phyloP scores from a whole-genome alignment of 1,140 invertebrate genomes.

The Conopomorpha cramerella region DNA sequence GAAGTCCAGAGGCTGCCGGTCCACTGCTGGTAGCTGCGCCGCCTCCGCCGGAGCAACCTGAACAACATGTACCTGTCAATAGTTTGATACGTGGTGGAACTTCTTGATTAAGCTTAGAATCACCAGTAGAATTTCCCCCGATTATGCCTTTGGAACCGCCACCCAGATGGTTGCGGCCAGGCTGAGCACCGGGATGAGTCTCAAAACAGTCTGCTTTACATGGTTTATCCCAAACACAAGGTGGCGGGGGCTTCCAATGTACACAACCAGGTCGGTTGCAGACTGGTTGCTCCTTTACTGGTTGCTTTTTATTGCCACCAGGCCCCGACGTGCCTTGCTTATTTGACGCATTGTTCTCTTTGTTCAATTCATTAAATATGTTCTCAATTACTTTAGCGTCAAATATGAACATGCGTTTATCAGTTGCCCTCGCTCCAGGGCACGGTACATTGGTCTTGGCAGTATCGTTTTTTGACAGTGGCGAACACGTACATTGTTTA shows the following conservation, averaged over 20 bases:
- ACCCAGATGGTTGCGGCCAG: too few species aligned
- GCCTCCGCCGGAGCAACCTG: too few species aligned
- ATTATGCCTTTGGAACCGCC: too few species aligned
- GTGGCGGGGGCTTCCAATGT: slow-evolving; percentile 32
- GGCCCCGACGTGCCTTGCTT: slow-evolving; percentile 12
- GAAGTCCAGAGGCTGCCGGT: too few species aligned
- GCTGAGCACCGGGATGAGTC: slow-evolving; percentile 18
- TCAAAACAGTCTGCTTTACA: slow-evolving; percentile 42
- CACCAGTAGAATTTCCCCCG: too few species aligned
- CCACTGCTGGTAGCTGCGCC: too few species aligned
- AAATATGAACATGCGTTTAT: slow-evolving; percentile 13
- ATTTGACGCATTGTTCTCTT: slow-evolving; percentile 15
- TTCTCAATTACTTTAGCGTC: slow-evolving; percentile 19
- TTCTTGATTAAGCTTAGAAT: too few species aligned
- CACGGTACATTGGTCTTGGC: background rate
- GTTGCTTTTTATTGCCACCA: slow-evolving; percentile 10
- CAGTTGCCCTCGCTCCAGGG: background rate
- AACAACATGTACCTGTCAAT: too few species aligned
- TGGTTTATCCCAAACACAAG: slow-evolving; percentile 31
- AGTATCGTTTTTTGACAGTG: background rate
- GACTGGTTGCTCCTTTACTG: slow-evolving; percentile 16
- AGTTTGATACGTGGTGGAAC: too few species aligned
- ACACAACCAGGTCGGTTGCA: slow-evolving; percentile 31
- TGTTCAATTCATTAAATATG: slow-evolving; percentile 24
- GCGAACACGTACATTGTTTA: background rate